Evolutionary conservation across 2,888 invertebrate genomes (phyloP), one percentile per base, ranked within the genome.

Genomic region (Allacma fusca): DNA sequence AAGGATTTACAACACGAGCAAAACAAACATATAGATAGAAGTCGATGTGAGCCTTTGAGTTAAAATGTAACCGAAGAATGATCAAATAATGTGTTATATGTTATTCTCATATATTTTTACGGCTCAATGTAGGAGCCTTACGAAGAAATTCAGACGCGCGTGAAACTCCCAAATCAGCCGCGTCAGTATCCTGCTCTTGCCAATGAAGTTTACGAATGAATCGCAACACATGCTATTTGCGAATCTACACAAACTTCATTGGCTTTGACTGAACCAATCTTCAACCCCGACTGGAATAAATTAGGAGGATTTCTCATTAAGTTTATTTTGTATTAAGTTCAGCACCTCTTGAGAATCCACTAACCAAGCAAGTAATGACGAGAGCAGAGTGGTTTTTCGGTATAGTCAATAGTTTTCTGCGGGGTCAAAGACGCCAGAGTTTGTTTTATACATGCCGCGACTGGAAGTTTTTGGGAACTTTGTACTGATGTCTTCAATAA

Each of bases 21-120:
- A 68, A 76, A 69, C 50, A 57, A 75, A 75, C 68, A 28, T 57
- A 62, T 57, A 59, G 70, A 76, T 76, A 40, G 67, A 75, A 68
- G 75, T 69, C 67, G 34, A 75, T 75, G 67, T 65, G 50, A 75
- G 43, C 44, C 68, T 76, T 76, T 70, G 70, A 76, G 68, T 76
- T 70, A 59, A 62, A 62, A 62, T 43, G 59, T 76, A 70, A 69
- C 29, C 57, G 62, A 76, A 28, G 76, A 76, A 74, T 74, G 74
- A 74, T 74, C 74, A 74, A 76, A 75, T 67, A 75, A 76, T 68
- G 24, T 76, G 57, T 59, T 76, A 70, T 74, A 44, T 75, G 70
- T 76, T 76, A 76, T 69, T 69, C 76, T 76, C 59, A 76, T 76
- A 76, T 76, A 76, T 76, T 76, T 76, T 76, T 76, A 76, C 62